Evolutionary conservation across 2,888 invertebrate genomes (phyloP), one percentile per base, ranked within the genome.

Genomic region (Heliconius sara): DNA sequence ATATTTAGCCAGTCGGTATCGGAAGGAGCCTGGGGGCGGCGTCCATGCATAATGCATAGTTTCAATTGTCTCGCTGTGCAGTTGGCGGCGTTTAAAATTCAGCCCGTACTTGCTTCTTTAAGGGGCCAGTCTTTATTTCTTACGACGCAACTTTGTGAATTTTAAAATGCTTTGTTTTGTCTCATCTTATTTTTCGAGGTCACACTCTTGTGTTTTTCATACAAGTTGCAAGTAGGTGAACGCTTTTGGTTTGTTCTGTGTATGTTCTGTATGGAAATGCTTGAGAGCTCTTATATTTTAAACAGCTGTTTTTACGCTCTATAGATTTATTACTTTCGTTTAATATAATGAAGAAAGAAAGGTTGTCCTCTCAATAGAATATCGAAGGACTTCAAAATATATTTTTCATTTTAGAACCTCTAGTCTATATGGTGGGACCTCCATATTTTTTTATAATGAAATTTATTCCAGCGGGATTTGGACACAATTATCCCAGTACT

Each of bases 11-110:
- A 79, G 60, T 47, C 71, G 65, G 80, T 78, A 80, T 82, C 82
- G 80, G 80, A 80, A 77, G 80, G 77, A 77, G 80, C 80, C 74
- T 76, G 67, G 77, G 80, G 80, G 76, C 77, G 79, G 82, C 81
- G 84, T 90, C 88, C 89, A 91, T 92, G 91, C 91, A 92, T 92
- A 89, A 92, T 92, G 91, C 90, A 90, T 87, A 87, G 85, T 90
- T 91, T 90, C 92, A 92, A 92, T 92, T 92, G 92, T 92, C 91
- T 83, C 60, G 63, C 77, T 81, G 74, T 77, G 73, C 77, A 79
- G 65, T 78, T 73, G 85, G 84, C 83, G 84, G 83, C 85, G 84
- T 89, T 91, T 90, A 89, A 90, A 91, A 91, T 91, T 91, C 91
- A 90, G 91, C 90, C 86, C 76, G 77, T 77, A 80, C 80, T 78